Conservation (phyloP, 1,140 invertebrate genomes). For the Epicauta chinensis region DNA sequence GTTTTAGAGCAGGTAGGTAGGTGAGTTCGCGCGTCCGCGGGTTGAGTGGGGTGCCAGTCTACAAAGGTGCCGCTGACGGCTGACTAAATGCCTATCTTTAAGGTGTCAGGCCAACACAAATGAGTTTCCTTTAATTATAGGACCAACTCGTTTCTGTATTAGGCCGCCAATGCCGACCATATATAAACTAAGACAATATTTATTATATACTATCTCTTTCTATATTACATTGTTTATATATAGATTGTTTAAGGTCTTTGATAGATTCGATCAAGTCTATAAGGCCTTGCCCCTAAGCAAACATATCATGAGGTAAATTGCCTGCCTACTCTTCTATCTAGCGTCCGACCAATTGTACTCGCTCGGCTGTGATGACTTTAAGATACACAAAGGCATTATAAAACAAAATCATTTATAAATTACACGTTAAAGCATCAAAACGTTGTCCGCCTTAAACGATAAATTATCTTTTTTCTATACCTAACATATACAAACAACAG, state of each 20-base stretch:
- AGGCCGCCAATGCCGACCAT: conserved; percentile 21
- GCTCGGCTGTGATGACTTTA: conserved; percentile 34
- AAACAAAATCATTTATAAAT: conserved; percentile 44
- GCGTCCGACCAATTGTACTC: conserved; percentile 27
- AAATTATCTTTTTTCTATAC: conserved; percentile 37
- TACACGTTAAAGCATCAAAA: conserved; percentile 42
- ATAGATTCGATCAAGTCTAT: conserved; percentile 13
- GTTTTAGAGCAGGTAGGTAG: conserved; percentile 40
- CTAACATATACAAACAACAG: too few species aligned
- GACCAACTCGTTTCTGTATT: conserved; percentile 39
- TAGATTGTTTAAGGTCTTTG: not conserved
- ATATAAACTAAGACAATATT: not conserved
- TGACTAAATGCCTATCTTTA: conserved; percentile 45
- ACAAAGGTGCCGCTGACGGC: conserved; percentile 43
- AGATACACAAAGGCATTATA: conserved; percentile 39
- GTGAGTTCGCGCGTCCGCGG: conserved; percentile 27
- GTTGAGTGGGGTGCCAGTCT: conserved; percentile 21
- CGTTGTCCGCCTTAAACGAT: conserved; percentile 40
- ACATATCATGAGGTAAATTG: conserved; percentile 44
- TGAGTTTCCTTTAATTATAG: conserved; percentile 44
- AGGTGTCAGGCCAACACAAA: conserved; percentile 43
- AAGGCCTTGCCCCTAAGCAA: conserved; percentile 40
- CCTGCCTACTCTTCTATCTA: conserved; percentile 38
- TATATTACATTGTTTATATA: too few species aligned
- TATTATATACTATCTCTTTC: too few species aligned